These are phyloP conservation scores for Planococcus citri DNA, from an alignment of 1,140 invertebrate genomes.

Conservation along the genomic window DNA sequence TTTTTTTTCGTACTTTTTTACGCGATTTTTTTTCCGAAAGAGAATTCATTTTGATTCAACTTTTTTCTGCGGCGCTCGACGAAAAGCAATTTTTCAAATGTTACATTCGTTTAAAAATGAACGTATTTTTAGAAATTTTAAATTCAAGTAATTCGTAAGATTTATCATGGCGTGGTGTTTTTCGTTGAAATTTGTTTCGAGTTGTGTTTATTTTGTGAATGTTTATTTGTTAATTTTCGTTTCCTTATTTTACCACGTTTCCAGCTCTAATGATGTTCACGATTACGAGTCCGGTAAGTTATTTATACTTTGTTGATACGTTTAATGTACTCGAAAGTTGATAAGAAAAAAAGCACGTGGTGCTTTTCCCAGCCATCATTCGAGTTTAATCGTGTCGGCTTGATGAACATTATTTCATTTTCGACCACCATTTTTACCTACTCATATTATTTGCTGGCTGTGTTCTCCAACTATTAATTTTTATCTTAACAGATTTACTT, in stretches of 20 bases:
- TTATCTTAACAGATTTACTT: no score
- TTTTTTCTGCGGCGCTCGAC: no score
- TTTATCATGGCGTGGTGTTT: neutral
- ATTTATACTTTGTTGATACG: no score
- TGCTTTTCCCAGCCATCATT: no score
- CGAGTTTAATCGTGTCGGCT: no score
- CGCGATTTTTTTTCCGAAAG: neutral
- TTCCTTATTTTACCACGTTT: neutral
- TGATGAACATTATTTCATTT: no score
- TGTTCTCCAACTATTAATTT: no score
- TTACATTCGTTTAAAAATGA: neutral
- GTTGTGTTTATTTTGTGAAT: neutral
- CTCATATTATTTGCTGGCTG: no score
- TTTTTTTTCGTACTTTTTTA: neutral
- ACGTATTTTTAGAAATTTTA: neutral
- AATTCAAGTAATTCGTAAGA: neutral
- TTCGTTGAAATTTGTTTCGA: neutral
- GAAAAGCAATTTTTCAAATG: neutral
- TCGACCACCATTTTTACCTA: no score
- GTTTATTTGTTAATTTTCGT: neutral
- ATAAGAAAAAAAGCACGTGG: no score
- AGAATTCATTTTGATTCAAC: no score
- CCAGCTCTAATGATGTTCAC: neutral
- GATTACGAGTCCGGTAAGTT: conserved; percentile 1
- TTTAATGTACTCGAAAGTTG: no score